Percentiles rank a stretch among this genome's conserved stretches.
These are phyloP conservation scores for Cassiopea xamachana DNA, from an alignment of 30 jellyfish, hydroid and myxozoan species.

Conservation along the genomic window DNA sequence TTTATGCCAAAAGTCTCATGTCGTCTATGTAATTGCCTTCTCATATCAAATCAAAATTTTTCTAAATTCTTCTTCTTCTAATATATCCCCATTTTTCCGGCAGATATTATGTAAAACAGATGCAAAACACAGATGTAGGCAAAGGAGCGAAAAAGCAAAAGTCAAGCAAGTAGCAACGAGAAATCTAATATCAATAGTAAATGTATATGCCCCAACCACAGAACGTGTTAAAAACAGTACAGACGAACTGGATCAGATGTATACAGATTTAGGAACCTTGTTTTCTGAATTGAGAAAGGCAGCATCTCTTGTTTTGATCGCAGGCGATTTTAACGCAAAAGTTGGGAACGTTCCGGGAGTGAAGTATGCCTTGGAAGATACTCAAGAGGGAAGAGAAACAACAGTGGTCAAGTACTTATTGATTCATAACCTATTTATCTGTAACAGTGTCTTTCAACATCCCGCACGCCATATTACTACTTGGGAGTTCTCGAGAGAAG, in stretches of 20 bases:
- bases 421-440: slow-evolving; percentile 36
- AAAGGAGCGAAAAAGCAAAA: slow-evolving; percentile 1
- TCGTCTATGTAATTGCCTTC: neutral
- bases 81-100: slow-evolving; percentile 21
- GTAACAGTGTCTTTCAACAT: slow-evolving; percentile 50
- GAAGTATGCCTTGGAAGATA: slow-evolving; percentile 41
- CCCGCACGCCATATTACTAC: slow-evolving; percentile 52
- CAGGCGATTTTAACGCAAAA: slow-evolving; percentile 37
- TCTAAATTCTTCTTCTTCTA: slow-evolving; percentile 28
- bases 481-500: slow-evolving; percentile 45
- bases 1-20: neutral
- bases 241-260: slow-evolving; percentile 26
- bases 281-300: slow-evolving; percentile 30
- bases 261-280: slow-evolving; percentile 26
- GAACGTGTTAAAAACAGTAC: slow-evolving; percentile 22
- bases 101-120: slow-evolving; percentile 31
- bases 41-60: neutral
- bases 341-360: slow-evolving; percentile 37
- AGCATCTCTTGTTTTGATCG: slow-evolving; percentile 39
- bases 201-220: slow-evolving; percentile 49
- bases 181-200: slow-evolving; percentile 26
- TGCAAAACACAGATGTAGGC: neutral
- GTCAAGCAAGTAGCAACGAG: slow-evolving; percentile 23
- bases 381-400: slow-evolving; percentile 47
- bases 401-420: slow-evolving; percentile 29